Percentiles rank a stretch among this genome's conserved stretches.
Conservation (phyloP, 1,140 invertebrate species). For the Orchesella cincta region DNA sequence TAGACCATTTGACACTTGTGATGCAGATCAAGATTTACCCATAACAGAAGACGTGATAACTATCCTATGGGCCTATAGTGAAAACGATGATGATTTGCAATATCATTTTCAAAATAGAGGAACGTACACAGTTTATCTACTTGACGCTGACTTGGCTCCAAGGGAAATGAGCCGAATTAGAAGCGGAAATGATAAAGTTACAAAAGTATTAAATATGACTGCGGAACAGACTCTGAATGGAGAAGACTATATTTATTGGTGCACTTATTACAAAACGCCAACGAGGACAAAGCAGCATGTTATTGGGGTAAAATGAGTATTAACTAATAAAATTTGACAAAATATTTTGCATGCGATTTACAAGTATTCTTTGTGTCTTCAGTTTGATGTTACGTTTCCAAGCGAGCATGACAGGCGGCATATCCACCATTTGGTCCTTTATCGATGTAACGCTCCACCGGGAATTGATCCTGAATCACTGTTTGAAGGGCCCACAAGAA, state of each 20-base stretch:
- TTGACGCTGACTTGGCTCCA: neutral
- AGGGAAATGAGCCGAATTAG: neutral
- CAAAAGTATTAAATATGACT: neutral
- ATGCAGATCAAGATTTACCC: conserved; percentile 76
- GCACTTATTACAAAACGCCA: conserved; percentile 14
- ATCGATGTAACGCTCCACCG: conserved; percentile 21
- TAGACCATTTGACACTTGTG: conserved; percentile 87
- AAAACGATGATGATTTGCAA: conserved; percentile 9
- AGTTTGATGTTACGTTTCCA: neutral
- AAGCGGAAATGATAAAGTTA: neutral
- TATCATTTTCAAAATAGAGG: conserved; percentile 13
- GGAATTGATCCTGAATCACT: conserved; percentile 5
- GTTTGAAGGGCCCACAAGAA: conserved; percentile 26
- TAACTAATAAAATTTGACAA: neutral
- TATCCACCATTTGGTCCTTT: conserved; percentile 29
- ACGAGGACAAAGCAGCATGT: neutral
- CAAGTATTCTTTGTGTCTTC: neutral
- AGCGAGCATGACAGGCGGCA: neutral
- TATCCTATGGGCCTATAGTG: neutral
- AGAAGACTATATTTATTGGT: neutral
- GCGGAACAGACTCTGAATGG: neutral
- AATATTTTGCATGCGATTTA: neutral
- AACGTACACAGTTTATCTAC: neutral
- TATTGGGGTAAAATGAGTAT: conserved; percentile 9
- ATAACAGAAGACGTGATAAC: conserved; percentile 62